Evolutionary conservation across 1,140 invertebrate species (phyloP), one percentile per base, ranked within the genome.

Genomic region (Plodia interpunctella): DNA sequence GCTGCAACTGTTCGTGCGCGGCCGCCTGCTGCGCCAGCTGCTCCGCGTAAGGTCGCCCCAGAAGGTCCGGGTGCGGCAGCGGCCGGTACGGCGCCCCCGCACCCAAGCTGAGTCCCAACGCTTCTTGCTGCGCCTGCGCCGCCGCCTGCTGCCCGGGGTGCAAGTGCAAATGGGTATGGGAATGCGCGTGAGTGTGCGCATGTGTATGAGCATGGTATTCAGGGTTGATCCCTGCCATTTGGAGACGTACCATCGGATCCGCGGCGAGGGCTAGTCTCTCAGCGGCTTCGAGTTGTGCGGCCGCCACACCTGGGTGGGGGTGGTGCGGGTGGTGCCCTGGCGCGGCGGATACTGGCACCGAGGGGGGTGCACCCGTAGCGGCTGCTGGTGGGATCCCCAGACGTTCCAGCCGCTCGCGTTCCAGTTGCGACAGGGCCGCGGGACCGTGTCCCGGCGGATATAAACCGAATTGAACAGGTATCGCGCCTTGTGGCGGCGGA

Each of bases 91-190:
- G 87, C 51, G 64, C 70, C 57, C 76, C 58, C n/a, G 62, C 78
- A 82, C 91, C 81, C 13, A 76, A 70, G 38, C 77, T 82, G 61
- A 90, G 72, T 55, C 81, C 72, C 53, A 84, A 68, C 62, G 91
- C 91, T 72, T 94, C 93, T 79, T 94, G 92, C 85, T 93, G 92
- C 63, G 93, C 94, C 80, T 94, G 93, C 67, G 91, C 90, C 74
- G 92, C 93, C 75, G 93, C 93, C 85, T 96, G 95, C 90, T 95
- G 94, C 82, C 94, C 94, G 72, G 94, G 94, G 91, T 96, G 95
- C 80, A 97, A 92, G 91, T 97, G 96, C 79, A 97, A 94, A 91
- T 97, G 96, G 70, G 95, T 96, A 91, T 98, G 97, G 73, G 96
- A 95, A 91, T 97, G 97, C 70, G 95, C 92, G 74, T 92, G 91